phyloP scores from a whole-genome alignment of 2,888 invertebrate genomes.

The Drosophila neotestacea region DNA sequence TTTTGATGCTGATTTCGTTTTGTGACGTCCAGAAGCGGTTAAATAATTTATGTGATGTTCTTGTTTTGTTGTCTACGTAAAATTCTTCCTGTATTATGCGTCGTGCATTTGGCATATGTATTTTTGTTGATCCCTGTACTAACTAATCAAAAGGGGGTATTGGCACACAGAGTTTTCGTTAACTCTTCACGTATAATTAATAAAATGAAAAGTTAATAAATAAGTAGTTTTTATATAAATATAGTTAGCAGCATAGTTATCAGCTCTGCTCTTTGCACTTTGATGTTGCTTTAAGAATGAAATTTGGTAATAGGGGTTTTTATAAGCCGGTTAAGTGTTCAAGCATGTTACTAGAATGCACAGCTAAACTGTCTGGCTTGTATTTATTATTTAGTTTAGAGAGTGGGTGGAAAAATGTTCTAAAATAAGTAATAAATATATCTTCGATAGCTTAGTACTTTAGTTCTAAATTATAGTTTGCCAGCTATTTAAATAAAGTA shows the following conservation, averaged over 20 bases:
- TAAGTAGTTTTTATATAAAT: too few species aligned
- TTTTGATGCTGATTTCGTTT: constrained; percentile 5
- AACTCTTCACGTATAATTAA: not conserved
- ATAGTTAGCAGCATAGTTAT: too few species aligned
- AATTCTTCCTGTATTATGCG: constrained; percentile 2
- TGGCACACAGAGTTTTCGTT: not conserved
- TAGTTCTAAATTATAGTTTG: not conserved
- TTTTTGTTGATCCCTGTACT: not conserved
- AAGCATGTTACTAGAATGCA: too few species aligned
- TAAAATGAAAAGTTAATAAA: too few species aligned
- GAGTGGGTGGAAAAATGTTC: not conserved
- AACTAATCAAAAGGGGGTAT: not conserved
- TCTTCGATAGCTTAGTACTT: not conserved
- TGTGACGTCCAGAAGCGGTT: constrained; percentile 18
- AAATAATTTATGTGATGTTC: constrained; percentile 37
- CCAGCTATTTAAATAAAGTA: not conserved
- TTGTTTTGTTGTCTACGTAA: constrained; percentile 1
- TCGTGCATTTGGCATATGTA: constrained; percentile 5
- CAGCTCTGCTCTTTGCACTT: too few species aligned
- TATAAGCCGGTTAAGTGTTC: too few species aligned
- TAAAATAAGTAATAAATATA: not conserved
- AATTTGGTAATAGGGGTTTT: too few species aligned
- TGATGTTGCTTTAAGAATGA: too few species aligned
- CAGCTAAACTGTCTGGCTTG: too few species aligned
- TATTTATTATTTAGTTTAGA: not conserved